Percentiles rank a stretch among this genome's conserved stretches.
Evolutionary conservation across 2,113 vertebrate genomes (phyloP).

Genomic region (Sakesphorus luctuosus): DNA sequence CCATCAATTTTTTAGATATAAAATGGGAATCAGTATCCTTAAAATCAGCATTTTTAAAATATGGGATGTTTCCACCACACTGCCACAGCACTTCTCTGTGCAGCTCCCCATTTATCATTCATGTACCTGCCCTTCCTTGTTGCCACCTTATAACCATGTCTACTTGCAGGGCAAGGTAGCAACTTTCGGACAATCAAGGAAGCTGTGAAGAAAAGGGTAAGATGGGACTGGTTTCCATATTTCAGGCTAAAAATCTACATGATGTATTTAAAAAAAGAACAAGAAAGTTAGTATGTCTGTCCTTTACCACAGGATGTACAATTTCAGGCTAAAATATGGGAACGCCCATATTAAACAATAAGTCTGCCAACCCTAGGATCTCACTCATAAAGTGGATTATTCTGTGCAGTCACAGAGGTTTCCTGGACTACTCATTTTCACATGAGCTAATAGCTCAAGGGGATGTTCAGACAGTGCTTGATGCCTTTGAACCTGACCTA

Average conservation of each 20-base stretch:
- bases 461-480: slow-evolving; percentile 29
- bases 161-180: neutral
- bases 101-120: neutral
- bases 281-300: neutral
- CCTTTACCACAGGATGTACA: neutral
- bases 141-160: neutral
- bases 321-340: neutral
- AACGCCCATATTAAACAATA: neutral
- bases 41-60: neutral
- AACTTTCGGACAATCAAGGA: neutral
- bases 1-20: neutral
- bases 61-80: neutral
- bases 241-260: neutral
- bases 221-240: neutral
- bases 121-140: neutral
- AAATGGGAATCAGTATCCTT: neutral
- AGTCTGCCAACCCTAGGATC: neutral
- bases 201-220: neutral
- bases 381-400: neutral
- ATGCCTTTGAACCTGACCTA: slow-evolving; percentile 54
- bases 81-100: neutral
- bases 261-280: neutral
- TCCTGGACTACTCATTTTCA: slow-evolving; percentile 41
- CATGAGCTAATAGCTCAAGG: slow-evolving; percentile 11
- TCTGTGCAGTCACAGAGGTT: slow-evolving; percentile 4